Evolutionary conservation across 2,797 vertebrate species (phyloP), one percentile per base, ranked within the genome.

Genomic region (Pristis pectinata): DNA sequence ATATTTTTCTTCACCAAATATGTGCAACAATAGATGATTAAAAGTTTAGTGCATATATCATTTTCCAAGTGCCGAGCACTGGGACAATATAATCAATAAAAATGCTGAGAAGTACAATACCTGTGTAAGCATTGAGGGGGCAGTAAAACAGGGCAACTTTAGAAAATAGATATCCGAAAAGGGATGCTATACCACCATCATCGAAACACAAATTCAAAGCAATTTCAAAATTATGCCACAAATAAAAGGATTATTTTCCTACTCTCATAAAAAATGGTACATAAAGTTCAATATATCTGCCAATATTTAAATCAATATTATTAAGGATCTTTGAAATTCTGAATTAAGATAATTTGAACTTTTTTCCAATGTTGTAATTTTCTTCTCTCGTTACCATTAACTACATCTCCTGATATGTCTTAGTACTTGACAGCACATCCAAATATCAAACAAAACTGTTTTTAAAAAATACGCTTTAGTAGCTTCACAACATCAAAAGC

Each of bases 41-140:
- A 72, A 93, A 53, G 70, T 76, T 76, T 53, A 53, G 72, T 17
- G 9, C 27, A 74, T 53, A 49, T 30, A 74, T 70, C 6, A 3
- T 11, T 91, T 94, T 93, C 49, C 27, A 53, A 34, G 4, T 53
- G 70, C 70, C 30, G 76, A 53, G n/a, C 41, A 34, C 70, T 76
- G 41, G 30, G 30, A 94, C 92, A 94, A 76, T 94, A 7, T 67
- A 56, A 94, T 56, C 44, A 94, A 94, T 56, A 53, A 76, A 74
- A 53, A 94, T 74, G 67, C 44, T 93, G 67, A 19, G 70, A 15
- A 19, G 70, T 70, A 74, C 41, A 94, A 34, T 76, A 94, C 70
- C 72, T 53, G 44, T 76, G 24, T 17, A 89, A 56, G 56, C 85
- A 89, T 11, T 53, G 83, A 93, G 92, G 44, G 44, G 41, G 27